Conservation (phyloP, 2,797 vertebrate genomes). For the Melanotaenia maccullochi region DNA sequence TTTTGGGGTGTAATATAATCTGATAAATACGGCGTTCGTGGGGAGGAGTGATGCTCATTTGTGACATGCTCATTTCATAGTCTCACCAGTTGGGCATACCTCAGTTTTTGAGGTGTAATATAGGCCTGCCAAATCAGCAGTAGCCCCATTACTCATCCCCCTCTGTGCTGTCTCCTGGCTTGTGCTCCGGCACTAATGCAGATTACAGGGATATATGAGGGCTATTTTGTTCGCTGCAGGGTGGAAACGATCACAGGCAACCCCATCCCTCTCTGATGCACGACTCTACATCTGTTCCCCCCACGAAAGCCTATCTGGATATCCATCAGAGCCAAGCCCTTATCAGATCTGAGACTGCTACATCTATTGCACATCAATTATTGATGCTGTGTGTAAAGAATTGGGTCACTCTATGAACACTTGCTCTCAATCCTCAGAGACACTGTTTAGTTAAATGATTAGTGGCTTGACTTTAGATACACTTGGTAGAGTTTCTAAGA, state of each 20-base stretch:
- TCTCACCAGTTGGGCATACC: slow-evolving; percentile 70
- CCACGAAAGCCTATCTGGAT: slow-evolving; percentile 66
- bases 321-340: slow-evolving; percentile 75
- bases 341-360: slow-evolving; percentile 68
- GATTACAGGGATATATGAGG: slow-evolving; percentile 84
- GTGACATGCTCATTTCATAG: slow-evolving; percentile 75
- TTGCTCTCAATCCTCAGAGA: slow-evolving; percentile 52
- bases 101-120: slow-evolving; percentile 78
- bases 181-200: slow-evolving; percentile 78
- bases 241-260: slow-evolving; percentile 79
- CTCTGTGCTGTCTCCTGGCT: slow-evolving; percentile 79
- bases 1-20: slow-evolving; percentile 17
- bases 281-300: slow-evolving; percentile 78
- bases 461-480: slow-evolving; percentile 65
- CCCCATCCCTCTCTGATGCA: slow-evolving; percentile 76
- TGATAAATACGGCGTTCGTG: slow-evolving; percentile 45
- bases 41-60: slow-evolving; percentile 56
- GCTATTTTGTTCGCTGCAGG: slow-evolving; percentile 83
- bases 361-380: slow-evolving; percentile 77
- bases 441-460: slow-evolving; percentile 71
- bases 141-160: slow-evolving; percentile 80
- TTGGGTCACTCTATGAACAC: slow-evolving; percentile 68
- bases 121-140: slow-evolving; percentile 78
- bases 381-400: slow-evolving; percentile 68
- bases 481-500: slow-evolving; percentile 38